Conservation (phyloP, 2,113 vertebrate species). For the Heterotilapia buettikoferi region DNA sequence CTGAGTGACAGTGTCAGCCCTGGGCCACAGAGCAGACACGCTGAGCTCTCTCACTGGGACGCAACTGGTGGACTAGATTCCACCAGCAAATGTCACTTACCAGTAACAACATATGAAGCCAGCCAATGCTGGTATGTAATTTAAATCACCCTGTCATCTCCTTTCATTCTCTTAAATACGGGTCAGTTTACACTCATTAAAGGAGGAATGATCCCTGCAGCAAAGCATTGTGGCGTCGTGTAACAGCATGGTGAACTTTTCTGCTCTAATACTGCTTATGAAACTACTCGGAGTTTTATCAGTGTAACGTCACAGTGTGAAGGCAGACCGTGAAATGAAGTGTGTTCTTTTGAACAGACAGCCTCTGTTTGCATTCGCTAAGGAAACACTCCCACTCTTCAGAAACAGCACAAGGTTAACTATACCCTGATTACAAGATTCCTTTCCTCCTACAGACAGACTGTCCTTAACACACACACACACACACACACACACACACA, state of each 20-base stretch:
- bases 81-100: neutral
- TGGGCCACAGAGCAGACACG: neutral
- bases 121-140: neutral
- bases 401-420: conserved; percentile 19
- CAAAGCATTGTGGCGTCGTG: neutral
- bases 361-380: neutral
- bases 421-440: conserved; percentile 24
- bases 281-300: conserved; percentile 2
- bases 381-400: conserved; percentile 32
- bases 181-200: rapidly evolving
- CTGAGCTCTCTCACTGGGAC: neutral
- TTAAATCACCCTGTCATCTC: neutral
- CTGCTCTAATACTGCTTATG: neutral
- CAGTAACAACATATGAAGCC: neutral
- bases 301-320: neutral
- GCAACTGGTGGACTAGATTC: neutral
- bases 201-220: neutral
- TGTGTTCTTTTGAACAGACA: neutral
- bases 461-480: neutral
- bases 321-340: neutral
- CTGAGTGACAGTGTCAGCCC: neutral
- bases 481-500: neutral
- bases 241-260: neutral
- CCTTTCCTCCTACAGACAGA: neutral
- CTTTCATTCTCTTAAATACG: neutral